Conservation (phyloP, 2,797 vertebrate genomes). For the Gobio occitaniae region DNA sequence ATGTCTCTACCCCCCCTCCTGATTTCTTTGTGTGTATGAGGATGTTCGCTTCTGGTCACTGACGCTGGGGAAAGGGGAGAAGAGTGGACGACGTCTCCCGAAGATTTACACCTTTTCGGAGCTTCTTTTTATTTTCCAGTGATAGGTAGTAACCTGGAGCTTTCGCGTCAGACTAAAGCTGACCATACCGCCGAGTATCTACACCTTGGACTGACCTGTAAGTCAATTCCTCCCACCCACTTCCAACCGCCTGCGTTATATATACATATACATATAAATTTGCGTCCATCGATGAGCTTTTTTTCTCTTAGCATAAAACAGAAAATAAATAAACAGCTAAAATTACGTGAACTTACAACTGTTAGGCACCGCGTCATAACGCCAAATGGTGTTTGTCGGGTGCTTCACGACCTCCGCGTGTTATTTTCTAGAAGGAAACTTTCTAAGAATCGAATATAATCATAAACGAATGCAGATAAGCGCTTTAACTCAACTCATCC, state of each 20-base stretch:
- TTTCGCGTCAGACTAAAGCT: conserved; percentile 33
- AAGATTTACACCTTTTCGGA: conserved; percentile 20
- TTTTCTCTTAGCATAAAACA: background rate
- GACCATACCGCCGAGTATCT: conserved; percentile 26
- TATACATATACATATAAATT: background rate
- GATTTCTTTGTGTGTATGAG: conserved; percentile 83
- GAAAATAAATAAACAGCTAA: conserved; percentile 23
- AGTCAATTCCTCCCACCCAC: conserved; percentile 51
- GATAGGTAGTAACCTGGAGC: conserved; percentile 19
- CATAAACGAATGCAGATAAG: conserved; percentile 32
- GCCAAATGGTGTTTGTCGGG: conserved; percentile 29
- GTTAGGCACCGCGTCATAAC: background rate
- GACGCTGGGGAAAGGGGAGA: conserved; percentile 74
- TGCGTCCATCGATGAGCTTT: background rate
- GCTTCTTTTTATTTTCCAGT: conserved; percentile 24
- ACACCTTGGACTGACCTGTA: conserved; percentile 58
- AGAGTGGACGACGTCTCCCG: conserved; percentile 72
- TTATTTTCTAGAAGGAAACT: conserved; percentile 23
- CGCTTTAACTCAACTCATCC: conserved; percentile 66
- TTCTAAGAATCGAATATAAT: background rate
- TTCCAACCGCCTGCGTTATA: background rate
- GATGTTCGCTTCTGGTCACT: conserved; percentile 81
- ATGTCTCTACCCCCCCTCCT: conserved; percentile 84
- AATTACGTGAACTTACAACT: background rate
- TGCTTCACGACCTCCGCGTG: conserved; percentile 38